phyloP scores from a whole-genome alignment of 2,797 vertebrate genomes.

The Atherinosoma microstoma region DNA sequence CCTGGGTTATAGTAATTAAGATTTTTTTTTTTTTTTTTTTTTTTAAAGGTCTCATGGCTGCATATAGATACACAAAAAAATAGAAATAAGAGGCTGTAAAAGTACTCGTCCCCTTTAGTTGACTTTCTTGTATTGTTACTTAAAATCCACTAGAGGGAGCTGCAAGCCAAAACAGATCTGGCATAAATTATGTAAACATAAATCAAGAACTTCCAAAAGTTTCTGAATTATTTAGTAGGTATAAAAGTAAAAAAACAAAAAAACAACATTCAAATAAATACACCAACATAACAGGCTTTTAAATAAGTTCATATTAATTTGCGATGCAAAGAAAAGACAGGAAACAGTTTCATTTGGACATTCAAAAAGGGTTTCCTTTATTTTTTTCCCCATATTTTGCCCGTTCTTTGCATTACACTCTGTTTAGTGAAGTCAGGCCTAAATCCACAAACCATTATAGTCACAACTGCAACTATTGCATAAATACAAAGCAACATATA shows the following conservation, averaged over 20 bases:
- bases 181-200: background rate
- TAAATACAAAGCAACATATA: slow-evolving; percentile 84
- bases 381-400: slow-evolving; percentile 62
- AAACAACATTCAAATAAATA: background rate
- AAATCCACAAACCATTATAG: slow-evolving; percentile 81
- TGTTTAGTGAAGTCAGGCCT: slow-evolving; percentile 76
- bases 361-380: slow-evolving; percentile 78
- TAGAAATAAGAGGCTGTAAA: too few species aligned
- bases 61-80: too few species aligned
- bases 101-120: too few species aligned
- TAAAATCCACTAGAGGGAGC: slow-evolving; percentile 23
- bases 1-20: too few species aligned
- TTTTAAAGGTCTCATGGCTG: too few species aligned
- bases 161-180: background rate
- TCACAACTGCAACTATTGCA: slow-evolving; percentile 81
- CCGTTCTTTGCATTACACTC: slow-evolving; percentile 74
- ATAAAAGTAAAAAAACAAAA: background rate
- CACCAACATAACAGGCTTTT: background rate
- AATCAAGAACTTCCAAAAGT: background rate
- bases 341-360: slow-evolving; percentile 64
- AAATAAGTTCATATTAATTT: background rate
- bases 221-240: background rate
- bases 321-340: slow-evolving; percentile 10
- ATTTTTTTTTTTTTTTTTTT: too few species aligned
- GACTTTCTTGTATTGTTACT: background rate